Evolutionary conservation across 2,797 vertebrate genomes (phyloP).

Genomic region (Cossypha niveicapilla): DNA sequence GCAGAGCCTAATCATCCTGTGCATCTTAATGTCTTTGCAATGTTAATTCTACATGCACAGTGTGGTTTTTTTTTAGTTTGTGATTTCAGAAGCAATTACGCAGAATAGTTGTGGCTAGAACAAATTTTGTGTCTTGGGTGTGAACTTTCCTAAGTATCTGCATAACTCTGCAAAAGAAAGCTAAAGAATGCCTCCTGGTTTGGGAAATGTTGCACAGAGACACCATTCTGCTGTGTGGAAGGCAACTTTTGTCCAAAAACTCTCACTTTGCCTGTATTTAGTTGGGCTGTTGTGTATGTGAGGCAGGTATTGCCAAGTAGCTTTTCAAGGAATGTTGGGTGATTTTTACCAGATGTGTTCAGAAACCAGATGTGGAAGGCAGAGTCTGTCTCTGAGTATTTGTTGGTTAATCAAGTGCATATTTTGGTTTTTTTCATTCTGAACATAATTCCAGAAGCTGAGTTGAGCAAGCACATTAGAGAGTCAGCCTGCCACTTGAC

Average conservation of each 20-base stretch:
- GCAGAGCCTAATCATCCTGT: background rate
- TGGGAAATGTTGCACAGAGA: background rate
- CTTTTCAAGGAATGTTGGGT: background rate
- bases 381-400: background rate
- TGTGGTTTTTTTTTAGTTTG: background rate
- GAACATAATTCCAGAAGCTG: background rate
- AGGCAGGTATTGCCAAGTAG: background rate
- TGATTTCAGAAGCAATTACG: background rate
- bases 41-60: background rate
- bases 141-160: background rate
- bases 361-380: background rate
- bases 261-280: background rate
- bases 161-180: background rate
- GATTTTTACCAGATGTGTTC: constrained; percentile 19
- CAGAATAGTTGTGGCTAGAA: background rate
- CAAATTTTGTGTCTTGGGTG: background rate
- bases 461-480: background rate
- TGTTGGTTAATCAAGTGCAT: background rate
- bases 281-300: background rate
- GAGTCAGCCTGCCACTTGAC: background rate
- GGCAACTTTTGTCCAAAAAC: background rate
- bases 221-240: background rate
- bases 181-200: background rate
- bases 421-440: constrained; percentile 3
- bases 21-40: background rate